Evolutionary conservation across 2,888 invertebrate species (phyloP).

Genomic region (Meliscaeva auricollis): DNA sequence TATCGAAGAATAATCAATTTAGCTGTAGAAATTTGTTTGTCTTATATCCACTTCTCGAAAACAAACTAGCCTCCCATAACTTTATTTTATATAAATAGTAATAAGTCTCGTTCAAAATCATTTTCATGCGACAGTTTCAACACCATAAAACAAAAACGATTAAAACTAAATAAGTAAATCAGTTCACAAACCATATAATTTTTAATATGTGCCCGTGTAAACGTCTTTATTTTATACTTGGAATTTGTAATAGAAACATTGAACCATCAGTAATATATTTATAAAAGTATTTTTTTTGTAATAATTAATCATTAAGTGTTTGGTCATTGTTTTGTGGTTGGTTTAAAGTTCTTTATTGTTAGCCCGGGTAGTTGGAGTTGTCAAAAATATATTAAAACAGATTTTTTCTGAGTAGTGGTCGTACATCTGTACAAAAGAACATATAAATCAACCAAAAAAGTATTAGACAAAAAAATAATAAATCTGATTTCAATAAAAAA

Average conservation of each 20-base stretch:
- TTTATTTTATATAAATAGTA: conserved; percentile 30
- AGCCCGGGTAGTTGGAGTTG: conserved; percentile 13
- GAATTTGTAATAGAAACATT: conserved; percentile 43
- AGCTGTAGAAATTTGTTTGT: conserved; percentile 34
- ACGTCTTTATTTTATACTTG: conserved; percentile 51
- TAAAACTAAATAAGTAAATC: conserved; percentile 17
- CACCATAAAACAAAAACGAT: conserved; percentile 34
- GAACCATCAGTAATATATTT: conserved; percentile 45
- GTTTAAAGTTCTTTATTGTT: conserved; percentile 15
- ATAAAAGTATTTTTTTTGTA: conserved; percentile 51
- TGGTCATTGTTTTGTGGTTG: conserved; percentile 45
- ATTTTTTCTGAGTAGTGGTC: conserved; percentile 7
- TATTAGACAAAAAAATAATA: conserved; percentile 21
- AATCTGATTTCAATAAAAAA: conserved; percentile 10
- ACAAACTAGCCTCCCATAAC: conserved; percentile 9
- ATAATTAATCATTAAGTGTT: conserved; percentile 56
- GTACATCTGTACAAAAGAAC: not conserved
- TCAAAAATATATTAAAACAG: conserved; percentile 4
- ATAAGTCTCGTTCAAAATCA: conserved; percentile 40
- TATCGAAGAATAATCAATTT: conserved; percentile 81
- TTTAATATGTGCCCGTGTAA: conserved; percentile 57
- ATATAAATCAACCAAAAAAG: conserved; percentile 37
- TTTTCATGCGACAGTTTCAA: conserved; percentile 36
- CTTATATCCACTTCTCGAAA: conserved; percentile 38
- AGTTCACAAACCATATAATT: conserved; percentile 39